A percentile compares a stretch with the other conserved stretches of the same genome.
Conservation (phyloP, 1,140 invertebrate species). For the Psix sp. region DNA sequence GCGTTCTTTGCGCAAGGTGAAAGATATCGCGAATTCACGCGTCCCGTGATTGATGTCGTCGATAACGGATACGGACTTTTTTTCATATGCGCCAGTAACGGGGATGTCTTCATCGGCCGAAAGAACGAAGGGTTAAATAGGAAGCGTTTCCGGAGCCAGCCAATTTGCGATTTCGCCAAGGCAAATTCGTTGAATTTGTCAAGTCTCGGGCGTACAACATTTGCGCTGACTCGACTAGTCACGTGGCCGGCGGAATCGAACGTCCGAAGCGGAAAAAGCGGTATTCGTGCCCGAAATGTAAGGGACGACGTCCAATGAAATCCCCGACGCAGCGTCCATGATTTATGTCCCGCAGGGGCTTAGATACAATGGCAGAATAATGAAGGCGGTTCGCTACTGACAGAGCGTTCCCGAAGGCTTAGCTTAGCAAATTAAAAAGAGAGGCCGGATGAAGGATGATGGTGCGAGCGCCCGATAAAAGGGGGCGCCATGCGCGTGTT, state of each 20-base stretch:
- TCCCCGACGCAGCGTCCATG: conserved; percentile 48
- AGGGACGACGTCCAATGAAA: conserved; percentile 55
- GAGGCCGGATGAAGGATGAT: conserved; percentile 38
- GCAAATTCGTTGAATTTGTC: neutral
- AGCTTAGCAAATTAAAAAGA: conserved; percentile 56
- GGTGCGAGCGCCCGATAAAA: conserved; percentile 3
- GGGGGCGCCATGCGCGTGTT: conserved; percentile 16
- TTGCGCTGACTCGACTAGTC: conserved; percentile 38
- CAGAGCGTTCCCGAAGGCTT: conserved; percentile 43
- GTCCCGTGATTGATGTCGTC: conserved; percentile 56
- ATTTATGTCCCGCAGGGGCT: conserved; percentile 51
- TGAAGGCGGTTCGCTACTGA: conserved; percentile 43
- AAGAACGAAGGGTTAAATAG: neutral
- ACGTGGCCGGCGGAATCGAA: conserved; percentile 43
- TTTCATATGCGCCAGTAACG: conserved; percentile 24
- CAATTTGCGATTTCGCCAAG: neutral
- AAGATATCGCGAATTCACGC: conserved; percentile 50
- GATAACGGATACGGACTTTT: conserved; percentile 50
- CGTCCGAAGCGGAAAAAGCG: conserved; percentile 44
- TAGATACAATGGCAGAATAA: conserved; percentile 58
- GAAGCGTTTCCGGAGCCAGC: neutral
- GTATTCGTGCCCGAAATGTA: conserved; percentile 48
- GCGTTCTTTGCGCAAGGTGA: conserved; percentile 27
- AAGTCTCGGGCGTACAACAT: conserved; percentile 8
- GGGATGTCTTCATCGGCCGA: conserved; percentile 26